phyloP scores from a whole-genome alignment of 1,140 invertebrate species.

The Micrasema longulum region DNA sequence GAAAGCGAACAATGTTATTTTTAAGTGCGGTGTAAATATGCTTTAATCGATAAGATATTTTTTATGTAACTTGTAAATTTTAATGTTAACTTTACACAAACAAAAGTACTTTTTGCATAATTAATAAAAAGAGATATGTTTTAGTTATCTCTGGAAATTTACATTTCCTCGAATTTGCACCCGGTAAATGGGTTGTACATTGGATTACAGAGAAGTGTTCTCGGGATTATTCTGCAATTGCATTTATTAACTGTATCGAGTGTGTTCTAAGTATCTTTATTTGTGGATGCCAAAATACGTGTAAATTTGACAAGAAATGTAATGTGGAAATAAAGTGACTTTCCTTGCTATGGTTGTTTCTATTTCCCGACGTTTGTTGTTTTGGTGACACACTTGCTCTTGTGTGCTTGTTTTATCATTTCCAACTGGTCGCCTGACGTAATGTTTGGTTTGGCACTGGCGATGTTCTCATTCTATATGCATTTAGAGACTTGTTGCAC shows the following conservation, averaged over 20 bases:
- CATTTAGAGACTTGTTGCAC: constrained; percentile 52
- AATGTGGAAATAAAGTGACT: constrained; percentile 56
- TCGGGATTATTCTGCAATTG: too few relatives aligned
- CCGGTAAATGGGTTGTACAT: too few relatives aligned
- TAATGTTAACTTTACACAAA: constrained; percentile 20
- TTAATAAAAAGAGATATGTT: constrained; percentile 48
- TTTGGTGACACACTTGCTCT: constrained; percentile 63
- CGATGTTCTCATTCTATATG: constrained; percentile 42
- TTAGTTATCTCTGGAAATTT: constrained; percentile 50
- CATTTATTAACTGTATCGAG: constrained; percentile 24
- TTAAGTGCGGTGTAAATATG: constrained; percentile 52
- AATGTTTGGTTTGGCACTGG: constrained; percentile 54
- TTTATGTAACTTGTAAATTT: constrained; percentile 46
- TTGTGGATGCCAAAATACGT: constrained; percentile 42
- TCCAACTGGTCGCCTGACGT: constrained; percentile 52
- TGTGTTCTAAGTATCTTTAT: constrained; percentile 33
- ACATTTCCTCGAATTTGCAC: too few relatives aligned
- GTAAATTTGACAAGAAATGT: constrained; percentile 40
- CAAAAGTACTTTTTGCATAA: constrained; percentile 7
- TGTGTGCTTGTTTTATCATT: constrained; percentile 54
- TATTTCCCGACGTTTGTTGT: constrained; percentile 68
- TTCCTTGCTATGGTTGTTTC: constrained; percentile 59
- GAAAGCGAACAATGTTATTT: constrained; percentile 47
- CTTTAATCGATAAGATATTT: constrained; percentile 47
- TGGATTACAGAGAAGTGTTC: too few relatives aligned